Evolutionary conservation across 2,888 invertebrate genomes (phyloP).

Genomic region (Tetheella fluctuosa): DNA sequence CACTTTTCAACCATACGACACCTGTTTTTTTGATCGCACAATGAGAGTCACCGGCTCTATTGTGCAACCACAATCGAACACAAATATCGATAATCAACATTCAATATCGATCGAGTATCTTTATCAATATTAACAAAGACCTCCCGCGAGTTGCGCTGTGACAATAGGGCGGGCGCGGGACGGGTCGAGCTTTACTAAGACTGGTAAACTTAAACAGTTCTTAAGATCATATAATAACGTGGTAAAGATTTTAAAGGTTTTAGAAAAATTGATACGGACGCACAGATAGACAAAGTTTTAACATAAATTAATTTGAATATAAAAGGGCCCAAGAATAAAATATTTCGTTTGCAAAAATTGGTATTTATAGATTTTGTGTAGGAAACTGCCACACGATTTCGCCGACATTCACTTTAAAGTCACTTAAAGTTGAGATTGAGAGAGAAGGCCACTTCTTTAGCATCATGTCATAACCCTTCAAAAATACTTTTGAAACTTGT

Average conservation of each 20-base stretch:
- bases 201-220: background rate
- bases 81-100: slow-evolving; percentile 75
- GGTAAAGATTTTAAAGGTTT: background rate
- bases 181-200: slow-evolving; percentile 13
- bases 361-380: background rate
- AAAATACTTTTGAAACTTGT: slow-evolving; percentile 42
- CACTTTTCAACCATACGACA: slow-evolving; percentile 57
- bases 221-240: background rate
- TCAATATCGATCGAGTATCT: slow-evolving; percentile 63
- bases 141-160: slow-evolving; percentile 60
- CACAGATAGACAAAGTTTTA: too few species aligned
- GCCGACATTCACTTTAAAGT: slow-evolving; percentile 23
- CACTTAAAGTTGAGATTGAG: too few species aligned
- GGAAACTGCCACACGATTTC: slow-evolving; percentile 18
- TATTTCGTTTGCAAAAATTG: background rate
- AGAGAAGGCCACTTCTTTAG: slow-evolving; percentile 26
- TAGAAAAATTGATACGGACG: too few species aligned
- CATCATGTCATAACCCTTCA: slow-evolving; percentile 37
- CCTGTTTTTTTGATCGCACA: slow-evolving; percentile 74
- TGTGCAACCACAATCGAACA: slow-evolving; percentile 69
- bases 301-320: slow-evolving; percentile 21
- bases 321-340: slow-evolving; percentile 18
- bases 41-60: slow-evolving; percentile 62
- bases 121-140: slow-evolving; percentile 64
- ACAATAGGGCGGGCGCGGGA: slow-evolving; percentile 45